phyloP scores from a whole-genome alignment of 2,888 invertebrate genomes.

The Drosophila ezoana region DNA sequence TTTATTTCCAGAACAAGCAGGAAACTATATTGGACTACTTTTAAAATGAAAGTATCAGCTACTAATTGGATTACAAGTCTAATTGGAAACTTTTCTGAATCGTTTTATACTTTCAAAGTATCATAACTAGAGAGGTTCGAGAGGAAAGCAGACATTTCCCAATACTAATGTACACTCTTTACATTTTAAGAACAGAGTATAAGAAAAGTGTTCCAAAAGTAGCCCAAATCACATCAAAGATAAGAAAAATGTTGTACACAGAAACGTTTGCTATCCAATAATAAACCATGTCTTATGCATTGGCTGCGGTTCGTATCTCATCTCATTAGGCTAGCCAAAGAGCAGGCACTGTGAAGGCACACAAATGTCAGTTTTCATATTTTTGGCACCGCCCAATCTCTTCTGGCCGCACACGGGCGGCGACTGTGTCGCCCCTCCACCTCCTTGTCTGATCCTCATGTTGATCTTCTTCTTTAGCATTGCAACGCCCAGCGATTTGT shows the following conservation, averaged over 20 bases:
- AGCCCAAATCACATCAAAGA: slow-evolving; percentile 18
- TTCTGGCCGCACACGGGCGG: slow-evolving; percentile 17
- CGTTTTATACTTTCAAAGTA: too few species aligned
- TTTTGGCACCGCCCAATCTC: slow-evolving; percentile 35
- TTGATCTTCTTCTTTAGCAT: slow-evolving; percentile 29
- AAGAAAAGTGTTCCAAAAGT: not conserved
- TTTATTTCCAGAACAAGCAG: too few species aligned
- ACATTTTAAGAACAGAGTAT: not conserved
- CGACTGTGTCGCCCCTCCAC: not conserved
- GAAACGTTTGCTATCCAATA: slow-evolving; percentile 29
- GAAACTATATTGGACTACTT: too few species aligned
- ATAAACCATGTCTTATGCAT: slow-evolving; percentile 38
- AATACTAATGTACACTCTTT: too few species aligned
- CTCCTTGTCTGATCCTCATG: not conserved
- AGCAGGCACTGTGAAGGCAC: slow-evolving; percentile 42
- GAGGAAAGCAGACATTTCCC: too few species aligned
- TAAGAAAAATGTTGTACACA: slow-evolving; percentile 11
- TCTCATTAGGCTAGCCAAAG: slow-evolving; percentile 55
- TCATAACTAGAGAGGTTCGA: too few species aligned
- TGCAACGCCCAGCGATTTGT: slow-evolving; percentile 66
- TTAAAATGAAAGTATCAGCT: too few species aligned
- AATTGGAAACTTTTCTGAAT: too few species aligned
- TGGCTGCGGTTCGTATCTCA: slow-evolving; percentile 56
- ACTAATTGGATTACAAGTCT: too few species aligned
- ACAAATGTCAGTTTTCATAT: slow-evolving; percentile 44